A percentile compares a stretch with the other conserved stretches of the same genome.
These are phyloP conservation scores for Sternotherus odoratus DNA, from an alignment of 2,797 vertebrate genomes.

Conservation along the genomic window DNA sequence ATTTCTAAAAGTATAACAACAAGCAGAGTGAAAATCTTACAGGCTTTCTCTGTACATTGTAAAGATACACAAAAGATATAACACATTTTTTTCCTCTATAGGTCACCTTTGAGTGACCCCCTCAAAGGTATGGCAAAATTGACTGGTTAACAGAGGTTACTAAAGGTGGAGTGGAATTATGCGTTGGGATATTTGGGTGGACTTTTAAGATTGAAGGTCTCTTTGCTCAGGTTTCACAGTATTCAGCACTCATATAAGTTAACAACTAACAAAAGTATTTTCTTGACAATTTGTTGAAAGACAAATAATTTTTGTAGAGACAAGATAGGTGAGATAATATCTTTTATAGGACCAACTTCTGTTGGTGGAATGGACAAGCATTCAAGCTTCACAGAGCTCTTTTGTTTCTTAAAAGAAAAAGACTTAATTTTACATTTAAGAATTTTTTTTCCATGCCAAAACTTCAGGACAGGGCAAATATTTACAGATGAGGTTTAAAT, in stretches of 20 bases:
- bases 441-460: background rate
- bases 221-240: background rate
- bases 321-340: background rate
- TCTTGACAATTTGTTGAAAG: background rate
- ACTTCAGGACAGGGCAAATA: background rate
- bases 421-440: background rate
- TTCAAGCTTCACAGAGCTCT: background rate
- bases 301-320: background rate
- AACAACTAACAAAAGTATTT: background rate
- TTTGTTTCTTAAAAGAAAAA: background rate
- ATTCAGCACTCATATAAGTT: background rate
- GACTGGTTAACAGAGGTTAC: background rate
- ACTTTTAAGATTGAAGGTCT: conserved; percentile 20
- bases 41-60: background rate
- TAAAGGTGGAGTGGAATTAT: background rate
- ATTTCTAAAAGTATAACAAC: conserved; percentile 1
- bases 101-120: background rate
- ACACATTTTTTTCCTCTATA: background rate
- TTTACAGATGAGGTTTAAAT: background rate
- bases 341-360: background rate
- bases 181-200: background rate
- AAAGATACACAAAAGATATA: background rate
- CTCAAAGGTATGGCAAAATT: conserved; percentile 1
- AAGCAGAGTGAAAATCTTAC: conserved; percentile 2
- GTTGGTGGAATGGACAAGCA: background rate